These are phyloP conservation scores for Natator depressus DNA, from an alignment of 2,113 vertebrate species.

Conservation along the genomic window DNA sequence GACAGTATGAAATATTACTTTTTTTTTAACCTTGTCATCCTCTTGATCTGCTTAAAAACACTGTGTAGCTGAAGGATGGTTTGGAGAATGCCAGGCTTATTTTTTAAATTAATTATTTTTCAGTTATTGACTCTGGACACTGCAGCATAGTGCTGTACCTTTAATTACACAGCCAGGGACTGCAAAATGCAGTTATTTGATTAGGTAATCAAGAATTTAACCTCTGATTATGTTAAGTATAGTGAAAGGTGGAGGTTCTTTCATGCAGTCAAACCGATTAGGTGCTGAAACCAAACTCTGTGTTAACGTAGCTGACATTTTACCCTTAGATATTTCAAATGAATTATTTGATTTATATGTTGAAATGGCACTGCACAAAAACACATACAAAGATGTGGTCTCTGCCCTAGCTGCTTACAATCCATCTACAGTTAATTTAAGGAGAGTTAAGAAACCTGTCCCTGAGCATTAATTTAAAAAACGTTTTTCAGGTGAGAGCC, in stretches of 20 bases:
- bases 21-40: constrained; percentile 27
- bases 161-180: constrained; percentile 54
- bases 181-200: constrained; percentile 52
- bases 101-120: constrained; percentile 53
- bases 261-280: background rate
- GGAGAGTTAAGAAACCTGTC: background rate
- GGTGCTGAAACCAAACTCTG: constrained; percentile 2
- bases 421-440: background rate
- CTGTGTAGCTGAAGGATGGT: constrained; percentile 1
- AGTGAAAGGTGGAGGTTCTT: background rate
- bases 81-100: constrained; percentile 47
- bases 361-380: rapidly evolving
- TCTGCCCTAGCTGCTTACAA: background rate
- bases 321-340: background rate
- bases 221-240: constrained; percentile 13
- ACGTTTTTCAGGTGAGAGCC: background rate
- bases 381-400: rapidly evolving
- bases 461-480: background rate
- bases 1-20: background rate
- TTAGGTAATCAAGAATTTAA: constrained; percentile 47
- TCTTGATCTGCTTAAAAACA: constrained; percentile 39
- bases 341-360: background rate
- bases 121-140: constrained; percentile 56
- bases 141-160: background rate
- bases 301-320: background rate